phyloP scores from a whole-genome alignment of 2,888 invertebrate genomes.

The Agrotis segetum region DNA sequence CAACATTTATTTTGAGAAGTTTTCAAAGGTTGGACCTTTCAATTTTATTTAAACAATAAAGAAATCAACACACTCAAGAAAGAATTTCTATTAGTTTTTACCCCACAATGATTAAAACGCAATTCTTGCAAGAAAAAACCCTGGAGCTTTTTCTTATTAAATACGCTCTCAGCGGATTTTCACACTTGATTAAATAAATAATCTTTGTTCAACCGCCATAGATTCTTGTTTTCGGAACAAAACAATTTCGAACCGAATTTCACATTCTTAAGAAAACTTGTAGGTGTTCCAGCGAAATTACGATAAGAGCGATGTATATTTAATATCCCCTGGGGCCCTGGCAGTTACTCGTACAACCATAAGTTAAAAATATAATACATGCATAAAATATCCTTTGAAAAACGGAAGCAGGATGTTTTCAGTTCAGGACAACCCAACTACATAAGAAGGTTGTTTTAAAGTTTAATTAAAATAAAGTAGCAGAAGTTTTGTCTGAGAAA shows the following conservation, averaged over 20 bases:
- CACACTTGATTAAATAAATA: slow-evolving; percentile 38
- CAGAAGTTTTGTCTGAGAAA: slow-evolving; percentile 34
- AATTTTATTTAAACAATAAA: slow-evolving; percentile 4
- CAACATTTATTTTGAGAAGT: slow-evolving; percentile 7
- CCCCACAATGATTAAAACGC: background rate
- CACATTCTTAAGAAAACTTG: slow-evolving; percentile 7
- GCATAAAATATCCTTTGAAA: slow-evolving; percentile 5
- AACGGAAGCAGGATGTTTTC: background rate
- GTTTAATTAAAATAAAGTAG: slow-evolving; percentile 40
- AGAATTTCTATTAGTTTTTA: background rate
- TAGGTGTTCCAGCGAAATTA: background rate
- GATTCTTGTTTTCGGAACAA: background rate
- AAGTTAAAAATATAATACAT: background rate
- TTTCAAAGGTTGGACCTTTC: slow-evolving; percentile 8
- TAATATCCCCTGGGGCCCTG: background rate
- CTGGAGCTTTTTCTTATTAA: slow-evolving; percentile 8
- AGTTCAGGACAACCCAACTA: background rate
- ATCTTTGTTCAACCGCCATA: background rate
- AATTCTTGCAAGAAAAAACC: background rate
- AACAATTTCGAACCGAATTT: slow-evolving; percentile 17
- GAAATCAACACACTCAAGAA: background rate
- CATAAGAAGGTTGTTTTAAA: slow-evolving; percentile 23
- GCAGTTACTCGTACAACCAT: background rate
- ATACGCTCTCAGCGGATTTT: slow-evolving; percentile 1
- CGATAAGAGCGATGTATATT: background rate